A percentile compares a stretch with the other conserved stretches of the same genome.
Conservation (phyloP, 2,888 invertebrate species). For the Perdita meconis region DNA sequence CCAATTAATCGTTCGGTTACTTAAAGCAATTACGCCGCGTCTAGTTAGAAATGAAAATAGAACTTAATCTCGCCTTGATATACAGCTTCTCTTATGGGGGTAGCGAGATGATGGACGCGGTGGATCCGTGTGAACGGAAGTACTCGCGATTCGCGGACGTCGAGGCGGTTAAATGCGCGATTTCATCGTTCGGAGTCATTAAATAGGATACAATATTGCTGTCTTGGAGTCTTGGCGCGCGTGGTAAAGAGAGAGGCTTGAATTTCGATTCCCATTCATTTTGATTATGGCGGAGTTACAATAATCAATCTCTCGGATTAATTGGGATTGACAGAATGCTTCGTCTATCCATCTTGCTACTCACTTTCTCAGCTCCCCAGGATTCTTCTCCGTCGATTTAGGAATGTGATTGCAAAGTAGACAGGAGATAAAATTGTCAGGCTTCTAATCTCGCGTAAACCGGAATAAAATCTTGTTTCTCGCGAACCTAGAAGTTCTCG, state of each 20-base stretch:
- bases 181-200: slow-evolving; percentile 58
- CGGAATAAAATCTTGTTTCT: background rate
- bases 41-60: slow-evolving; percentile 66
- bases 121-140: slow-evolving; percentile 63
- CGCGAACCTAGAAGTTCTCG: background rate
- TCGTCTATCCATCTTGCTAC: too few species aligned
- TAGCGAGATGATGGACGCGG: slow-evolving; percentile 45
- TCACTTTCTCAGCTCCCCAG: too few species aligned
- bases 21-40: background rate
- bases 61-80: slow-evolving; percentile 68
- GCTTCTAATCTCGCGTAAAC: background rate
- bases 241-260: background rate
- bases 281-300: background rate
- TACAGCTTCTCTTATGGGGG: slow-evolving; percentile 40
- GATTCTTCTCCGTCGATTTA: too few species aligned
- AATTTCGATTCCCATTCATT: slow-evolving; percentile 21
- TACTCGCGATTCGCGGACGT: slow-evolving; percentile 24
- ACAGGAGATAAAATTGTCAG: too few species aligned
- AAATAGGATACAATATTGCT: slow-evolving; percentile 32
- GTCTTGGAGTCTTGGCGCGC: background rate
- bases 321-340: too few species aligned
- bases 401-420: too few species aligned
- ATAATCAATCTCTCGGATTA: too few species aligned
- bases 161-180: slow-evolving; percentile 26
- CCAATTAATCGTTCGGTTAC: background rate